Percentiles rank a stretch among this genome's conserved stretches.
These are phyloP conservation scores for Plusia festucae DNA, from an alignment of 2,888 invertebrate species.

Conservation along the genomic window DNA sequence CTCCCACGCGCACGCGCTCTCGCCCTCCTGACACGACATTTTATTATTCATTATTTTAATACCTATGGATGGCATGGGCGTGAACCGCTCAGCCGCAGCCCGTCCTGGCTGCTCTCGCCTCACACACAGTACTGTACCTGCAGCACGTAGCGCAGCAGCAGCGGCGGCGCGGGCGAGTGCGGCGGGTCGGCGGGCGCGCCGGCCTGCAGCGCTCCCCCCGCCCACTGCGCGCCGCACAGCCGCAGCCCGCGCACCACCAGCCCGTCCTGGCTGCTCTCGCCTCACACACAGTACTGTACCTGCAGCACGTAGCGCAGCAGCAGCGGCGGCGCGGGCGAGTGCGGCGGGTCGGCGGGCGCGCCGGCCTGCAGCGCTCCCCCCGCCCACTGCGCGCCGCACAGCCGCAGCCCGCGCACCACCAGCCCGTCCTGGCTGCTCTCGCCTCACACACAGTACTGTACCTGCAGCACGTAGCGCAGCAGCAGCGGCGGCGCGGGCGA, in stretches of 20 bases:
- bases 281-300: constrained; percentile 45
- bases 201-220: constrained; percentile 59
- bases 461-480: constrained; percentile 66
- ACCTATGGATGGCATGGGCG: constrained; percentile 18
- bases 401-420: constrained; percentile 68
- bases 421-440: constrained; percentile 44
- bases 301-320: constrained; percentile 64
- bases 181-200: constrained; percentile 62
- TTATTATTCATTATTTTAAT: too few species aligned
- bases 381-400: constrained; percentile 73
- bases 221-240: constrained; percentile 73
- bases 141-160: constrained; percentile 66
- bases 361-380: constrained; percentile 60
- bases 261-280: constrained; percentile 36
- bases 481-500: constrained; percentile 75
- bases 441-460: constrained; percentile 30
- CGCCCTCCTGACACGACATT: constrained; percentile 31
- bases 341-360: constrained; percentile 62
- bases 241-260: constrained; percentile 69
- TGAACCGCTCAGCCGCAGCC: constrained; percentile 68
- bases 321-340: constrained; percentile 75
- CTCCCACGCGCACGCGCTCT: constrained; percentile 39
- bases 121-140: constrained; percentile 51
- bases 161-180: constrained; percentile 74
- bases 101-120: constrained; percentile 37